Evolutionary conservation across 2,113 vertebrate species (phyloP).

Genomic region (Eulacestoma nigropectus): DNA sequence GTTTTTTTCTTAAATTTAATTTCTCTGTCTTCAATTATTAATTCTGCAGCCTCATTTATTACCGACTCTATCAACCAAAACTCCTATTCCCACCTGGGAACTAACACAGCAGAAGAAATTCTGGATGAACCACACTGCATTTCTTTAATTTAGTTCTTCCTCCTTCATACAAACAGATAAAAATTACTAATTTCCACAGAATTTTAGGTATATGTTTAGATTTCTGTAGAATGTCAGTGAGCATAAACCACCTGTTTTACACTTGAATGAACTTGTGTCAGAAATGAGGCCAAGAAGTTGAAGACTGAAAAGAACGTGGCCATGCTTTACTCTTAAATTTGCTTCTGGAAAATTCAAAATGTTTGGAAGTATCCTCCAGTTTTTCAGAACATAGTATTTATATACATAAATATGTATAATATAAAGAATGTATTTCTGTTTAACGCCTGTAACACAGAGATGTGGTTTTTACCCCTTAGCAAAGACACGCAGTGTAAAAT

Average conservation of each 20-base stretch:
- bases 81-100: not conserved
- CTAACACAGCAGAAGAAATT: not conserved
- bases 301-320: not conserved
- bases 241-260: not conserved
- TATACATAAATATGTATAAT: not conserved
- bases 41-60: conserved; percentile 2
- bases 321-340: not conserved
- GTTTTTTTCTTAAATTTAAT: not conserved
- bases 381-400: not conserved
- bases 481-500: not conserved
- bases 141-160: not conserved
- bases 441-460: not conserved
- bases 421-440: not conserved
- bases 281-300: not conserved
- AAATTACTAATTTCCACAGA: not conserved
- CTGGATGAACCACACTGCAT: not conserved
- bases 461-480: not conserved
- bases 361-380: not conserved
- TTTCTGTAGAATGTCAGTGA: not conserved
- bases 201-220: not conserved
- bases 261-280: not conserved
- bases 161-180: not conserved
- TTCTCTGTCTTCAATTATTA: not conserved
- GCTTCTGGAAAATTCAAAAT: not conserved
- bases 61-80: not conserved